Base-by-base conservation (phyloP, 2,113 vertebrate genomes). In the Vimba vimba region DNA sequence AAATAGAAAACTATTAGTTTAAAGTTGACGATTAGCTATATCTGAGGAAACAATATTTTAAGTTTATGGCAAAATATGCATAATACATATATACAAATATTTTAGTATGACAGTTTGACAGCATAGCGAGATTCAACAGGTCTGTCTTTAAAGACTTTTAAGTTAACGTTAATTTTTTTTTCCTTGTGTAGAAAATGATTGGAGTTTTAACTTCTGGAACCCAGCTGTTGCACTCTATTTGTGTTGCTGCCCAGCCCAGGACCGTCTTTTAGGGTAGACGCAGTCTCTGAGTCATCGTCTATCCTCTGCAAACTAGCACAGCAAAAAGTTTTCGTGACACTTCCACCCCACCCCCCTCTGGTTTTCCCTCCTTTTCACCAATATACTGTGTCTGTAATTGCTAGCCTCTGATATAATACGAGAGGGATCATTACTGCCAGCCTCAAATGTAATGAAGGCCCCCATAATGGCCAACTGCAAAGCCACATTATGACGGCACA, bases 261-360 rank as follows among this genome's bases (percentile, higher is more conserved):
- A 74, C 68, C 43, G 25, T 83, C 91, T 84, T 82, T 86, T 64
- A 80, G 39, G 45, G 23, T 11, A 64, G 52, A 52, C 45, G 6
- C 12, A 59, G 82, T 19, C 52, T 19, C 52, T 79, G 62, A 39
- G 27, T 87, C 78, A 82, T 45, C 12, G 27, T n/a, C 78, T 60
- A 57, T n/a, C 21, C 83, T 82, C 84, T 84, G 33, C 59, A 69
- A 52, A 85, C 85, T 79, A 86, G 79, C 74, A 73, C 79, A 62
- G 27, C 33, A 86, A 75, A 69, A 88, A 83, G 73, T 86, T 86
- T 86, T 77, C 33, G 39, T 83, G 68, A 78, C 84, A 85, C 83
- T 27, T 71, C 62, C 59, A 27, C 19, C 52, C 27, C 43, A 60
- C 43, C 50, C 43, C 79, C 52, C 62, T 73, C 68, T 62, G 75